These are phyloP conservation scores for Neoseiulus cucumeris DNA, from an alignment of 1,140 invertebrate genomes.

Conservation along the genomic window DNA sequence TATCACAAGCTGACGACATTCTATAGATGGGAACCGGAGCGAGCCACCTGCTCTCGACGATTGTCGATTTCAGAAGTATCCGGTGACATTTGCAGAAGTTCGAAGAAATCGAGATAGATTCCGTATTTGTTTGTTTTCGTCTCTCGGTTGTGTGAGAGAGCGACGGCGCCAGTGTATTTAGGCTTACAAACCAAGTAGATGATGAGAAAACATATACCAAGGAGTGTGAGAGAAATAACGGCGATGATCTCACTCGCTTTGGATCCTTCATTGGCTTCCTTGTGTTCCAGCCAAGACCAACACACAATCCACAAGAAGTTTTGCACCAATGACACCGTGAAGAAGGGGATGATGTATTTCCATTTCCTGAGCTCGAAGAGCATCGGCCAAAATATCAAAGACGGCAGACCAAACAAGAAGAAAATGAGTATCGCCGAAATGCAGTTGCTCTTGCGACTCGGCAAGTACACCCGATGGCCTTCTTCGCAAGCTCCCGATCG, in stretches of 20 bases:
- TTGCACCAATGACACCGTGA: constrained; percentile 17
- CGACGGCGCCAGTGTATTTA: constrained; percentile 20
- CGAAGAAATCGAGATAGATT: no score
- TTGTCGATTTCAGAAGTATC: no score
- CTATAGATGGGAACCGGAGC: no score
- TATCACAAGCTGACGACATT: no score
- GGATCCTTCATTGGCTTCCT: background rate
- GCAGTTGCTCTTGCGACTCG: no score
- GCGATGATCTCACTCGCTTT: background rate
- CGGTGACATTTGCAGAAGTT: no score
- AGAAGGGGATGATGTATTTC: constrained; percentile 19
- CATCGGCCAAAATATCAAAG: constrained; percentile 21
- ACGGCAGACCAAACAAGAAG: constrained; percentile 21
- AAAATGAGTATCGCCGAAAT: constrained; percentile 16
- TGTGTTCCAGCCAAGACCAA: constrained; percentile 15
- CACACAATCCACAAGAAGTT: constrained; percentile 16
- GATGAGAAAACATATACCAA: constrained; percentile 18
- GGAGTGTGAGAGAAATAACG: constrained; percentile 10
- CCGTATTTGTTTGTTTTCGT: no score
- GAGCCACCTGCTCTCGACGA: no score
- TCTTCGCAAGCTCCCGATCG: no score
- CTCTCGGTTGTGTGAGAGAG: no score
- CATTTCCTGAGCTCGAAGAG: constrained; percentile 22
- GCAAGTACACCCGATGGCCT: no score
- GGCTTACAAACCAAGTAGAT: constrained; percentile 22